Base-by-base conservation (phyloP, 2,888 invertebrate genomes). In the Tribolium freemani region DNA sequence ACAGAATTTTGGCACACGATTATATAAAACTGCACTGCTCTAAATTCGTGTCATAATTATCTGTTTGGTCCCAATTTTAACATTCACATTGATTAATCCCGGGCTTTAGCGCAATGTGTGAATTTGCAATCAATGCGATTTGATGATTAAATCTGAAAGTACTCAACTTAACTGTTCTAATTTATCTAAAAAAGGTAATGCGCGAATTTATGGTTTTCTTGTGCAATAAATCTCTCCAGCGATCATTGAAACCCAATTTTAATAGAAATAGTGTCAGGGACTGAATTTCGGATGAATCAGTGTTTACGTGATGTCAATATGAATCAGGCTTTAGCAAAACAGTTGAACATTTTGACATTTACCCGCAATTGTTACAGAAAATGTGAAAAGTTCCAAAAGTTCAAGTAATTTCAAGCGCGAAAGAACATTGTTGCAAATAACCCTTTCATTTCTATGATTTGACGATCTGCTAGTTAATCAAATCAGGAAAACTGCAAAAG, bases 251-350 rank as follows among this genome's bases (percentile, higher is more conserved):
- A 26, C 5, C 3, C 1, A 26, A 26, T 6, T 38, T n/a, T 38
- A 38, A 38, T 8, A n/a, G 8, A 38, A 38, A n/a, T 3, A 38
- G 38, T 38, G 46, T 60, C 60, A 46, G 44, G 16, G 26, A 13
- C 48, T 44, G 20, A 45, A 44, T 44, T 44, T 54, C 11, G 10
- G 57, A 60, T 60, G 60, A 60, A 60, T 60, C 60, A 63, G 50
- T 51, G 51, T 30, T 30, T 54, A 38, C 38, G 16, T 63, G 63
- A 51, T 63, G 63, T 63, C 48, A 61, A 46, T 50, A 61, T 61
- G 61, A 61, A 48, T 61, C 63, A 63, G 31, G 8, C 31, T 50
- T 3, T 10, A 11, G 11, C 16, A 8, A 38, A 38, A 38, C 38
- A 38, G 38, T 51, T 13, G 20, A 51, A 51, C 51, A 51, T 51